Evolutionary conservation across 2,797 vertebrate species (phyloP), one percentile per base, ranked within the genome.

Genomic region (Sebastes goodei): DNA sequence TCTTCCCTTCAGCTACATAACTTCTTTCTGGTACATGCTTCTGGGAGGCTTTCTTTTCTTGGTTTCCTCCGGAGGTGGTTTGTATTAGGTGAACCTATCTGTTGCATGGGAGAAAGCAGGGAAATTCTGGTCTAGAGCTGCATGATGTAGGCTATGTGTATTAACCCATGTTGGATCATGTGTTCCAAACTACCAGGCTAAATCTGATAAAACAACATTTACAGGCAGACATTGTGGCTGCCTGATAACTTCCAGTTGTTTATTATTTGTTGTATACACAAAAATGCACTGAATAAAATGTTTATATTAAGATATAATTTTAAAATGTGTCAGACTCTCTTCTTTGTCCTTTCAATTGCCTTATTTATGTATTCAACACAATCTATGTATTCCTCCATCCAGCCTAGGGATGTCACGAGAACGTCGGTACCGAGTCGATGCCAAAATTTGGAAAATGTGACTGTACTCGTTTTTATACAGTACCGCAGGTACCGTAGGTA

Each of bases 181-280:
- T 97, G 96, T 97, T 97, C 97, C 97, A 95, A 96, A 96, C 95
- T 94, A 96, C 96, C 95, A 96, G 94, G 93, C 94, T 91, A 90
- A 94, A 95, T 92, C 90, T 88, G 92, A 92, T 91, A 90, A 94
- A 95, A 94, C 95, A 96, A 95, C 95, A 95, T 92, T 96, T 94
- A 92, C 95, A 90, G 96, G 94, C 95, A 94, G 95, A 89, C 87
- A 92, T 82, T 88, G 94, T 94, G 69, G 94, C 96, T 96, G 96
- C 95, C 96, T 96, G 90, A 92, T 96, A 95, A 96, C 91, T 96
- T 96, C 96, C 96, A 96, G 93, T 98, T 97, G 97, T 98, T 99
- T 94, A 97, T 97, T 98, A 98, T 98, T 97, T 99, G 97, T 99
- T 98, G 97, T 99, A 98, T 97, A 98, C 97, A 97, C 97, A 96